Evolutionary conservation across 2,888 invertebrate species (phyloP).

Genomic region (Beris chalybata): DNA sequence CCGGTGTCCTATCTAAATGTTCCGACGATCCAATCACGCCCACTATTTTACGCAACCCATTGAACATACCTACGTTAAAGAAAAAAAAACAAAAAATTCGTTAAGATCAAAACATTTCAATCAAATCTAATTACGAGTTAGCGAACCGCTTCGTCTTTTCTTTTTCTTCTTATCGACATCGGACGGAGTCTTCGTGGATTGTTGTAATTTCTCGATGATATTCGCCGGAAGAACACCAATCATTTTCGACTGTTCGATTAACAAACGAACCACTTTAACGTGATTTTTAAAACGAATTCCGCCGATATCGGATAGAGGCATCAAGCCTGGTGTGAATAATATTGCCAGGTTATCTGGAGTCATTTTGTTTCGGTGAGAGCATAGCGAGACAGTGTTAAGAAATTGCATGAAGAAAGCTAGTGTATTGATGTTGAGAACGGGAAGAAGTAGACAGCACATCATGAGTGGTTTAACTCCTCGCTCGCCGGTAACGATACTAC

Average conservation of each 20-base stretch:
- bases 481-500: constrained; percentile 65
- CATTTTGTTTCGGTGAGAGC: constrained; percentile 79
- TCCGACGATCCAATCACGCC: constrained; percentile 63
- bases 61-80: constrained; percentile 67
- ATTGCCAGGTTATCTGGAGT: constrained; percentile 80
- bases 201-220: constrained; percentile 58
- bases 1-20: constrained; percentile 54
- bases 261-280: constrained; percentile 70
- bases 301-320: constrained; percentile 74
- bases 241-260: constrained; percentile 75
- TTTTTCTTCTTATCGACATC: constrained; percentile 64
- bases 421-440: constrained; percentile 75
- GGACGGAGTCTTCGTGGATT: constrained; percentile 39
- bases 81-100: constrained; percentile 28
- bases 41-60: constrained; percentile 77
- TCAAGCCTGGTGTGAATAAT: constrained; percentile 82
- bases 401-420: constrained; percentile 79
- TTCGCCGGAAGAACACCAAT: constrained; percentile 74
- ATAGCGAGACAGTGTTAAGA: constrained; percentile 60
- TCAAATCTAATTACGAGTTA: constrained; percentile 66
- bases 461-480: constrained; percentile 63
- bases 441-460: constrained; percentile 70
- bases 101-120: constrained; percentile 30
- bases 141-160: constrained; percentile 82
- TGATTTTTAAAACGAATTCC: constrained; percentile 68